Percentiles rank a stretch among this genome's conserved stretches.
phyloP scores from a whole-genome alignment of 2,113 vertebrate species.

The Sigmodon hispidus region DNA sequence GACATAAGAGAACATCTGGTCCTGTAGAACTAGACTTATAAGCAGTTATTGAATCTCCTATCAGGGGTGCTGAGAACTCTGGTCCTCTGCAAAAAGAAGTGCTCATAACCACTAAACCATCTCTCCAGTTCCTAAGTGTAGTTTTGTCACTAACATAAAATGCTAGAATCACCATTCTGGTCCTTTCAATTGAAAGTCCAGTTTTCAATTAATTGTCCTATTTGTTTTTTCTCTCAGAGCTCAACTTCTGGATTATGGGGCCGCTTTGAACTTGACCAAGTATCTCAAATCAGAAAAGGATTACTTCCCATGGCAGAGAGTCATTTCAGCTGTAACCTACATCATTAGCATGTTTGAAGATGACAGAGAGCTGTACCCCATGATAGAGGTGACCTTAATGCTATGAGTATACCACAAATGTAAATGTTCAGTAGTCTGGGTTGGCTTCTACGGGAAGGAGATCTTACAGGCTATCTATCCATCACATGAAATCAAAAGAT shows the following conservation, averaged over 20 bases:
- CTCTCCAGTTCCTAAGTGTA: not conserved
- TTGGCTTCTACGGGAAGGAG: not conserved
- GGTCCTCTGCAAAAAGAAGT: not conserved
- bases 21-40: not conserved
- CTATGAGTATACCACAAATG: not conserved
- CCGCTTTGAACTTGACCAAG: conserved; percentile 90
- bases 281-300: conserved; percentile 89
- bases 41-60: not conserved
- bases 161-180: not conserved
- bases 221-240: conserved; percentile 85
- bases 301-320: conserved; percentile 92
- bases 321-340: conserved; percentile 89
- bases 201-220: conserved; percentile 46
- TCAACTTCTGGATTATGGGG: conserved; percentile 87
- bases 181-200: not conserved
- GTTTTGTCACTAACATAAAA: not conserved
- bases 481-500: not conserved
- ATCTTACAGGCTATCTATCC: not conserved
- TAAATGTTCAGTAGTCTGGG: not conserved
- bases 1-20: not conserved
- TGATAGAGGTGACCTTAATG: conserved; percentile 89
- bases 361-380: conserved; percentile 85
- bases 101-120: too few species aligned
- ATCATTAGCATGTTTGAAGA: conserved; percentile 91
- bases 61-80: not conserved